Conservation (phyloP, 2,797 vertebrate species). For the Chelonia mydas region DNA sequence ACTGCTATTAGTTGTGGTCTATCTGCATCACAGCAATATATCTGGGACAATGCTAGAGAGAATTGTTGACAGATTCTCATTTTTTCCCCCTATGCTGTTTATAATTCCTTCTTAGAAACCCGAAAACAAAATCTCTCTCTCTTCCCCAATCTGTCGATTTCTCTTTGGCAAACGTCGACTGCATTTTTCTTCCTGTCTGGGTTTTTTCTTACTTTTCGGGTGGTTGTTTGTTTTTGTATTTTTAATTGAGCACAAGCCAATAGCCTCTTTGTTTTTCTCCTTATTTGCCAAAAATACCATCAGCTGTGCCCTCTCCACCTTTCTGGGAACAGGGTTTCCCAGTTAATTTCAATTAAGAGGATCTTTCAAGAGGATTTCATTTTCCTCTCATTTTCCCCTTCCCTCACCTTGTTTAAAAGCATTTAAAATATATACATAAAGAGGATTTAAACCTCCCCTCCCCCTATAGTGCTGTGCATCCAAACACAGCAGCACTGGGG, state of each 20-base stretch:
- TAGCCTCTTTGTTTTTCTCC: constrained; percentile 75
- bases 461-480: not conserved
- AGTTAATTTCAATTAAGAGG: not conserved
- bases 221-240: constrained; percentile 49
- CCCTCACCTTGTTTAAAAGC: not conserved
- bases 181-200: constrained; percentile 67
- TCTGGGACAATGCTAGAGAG: not conserved
- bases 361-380: constrained; percentile 49
- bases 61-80: not conserved
- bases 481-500: fast-evolving
- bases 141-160: constrained; percentile 68
- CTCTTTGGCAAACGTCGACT: constrained; percentile 72
- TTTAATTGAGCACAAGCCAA: constrained; percentile 73
- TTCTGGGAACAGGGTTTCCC: constrained; percentile 44
- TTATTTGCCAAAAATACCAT: constrained; percentile 75
- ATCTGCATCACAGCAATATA: not conserved
- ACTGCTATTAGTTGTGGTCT: not conserved
- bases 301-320: constrained; percentile 42
- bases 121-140: constrained; percentile 51
- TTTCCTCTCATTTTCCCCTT: not conserved
- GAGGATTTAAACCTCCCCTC: not conserved
- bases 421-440: constrained; percentile 26
- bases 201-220: not conserved
- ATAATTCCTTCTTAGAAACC: constrained; percentile 40
- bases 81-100: not conserved